Evolutionary conservation across 2,888 invertebrate genomes (phyloP).

Genomic region (Diploptera punctata): DNA sequence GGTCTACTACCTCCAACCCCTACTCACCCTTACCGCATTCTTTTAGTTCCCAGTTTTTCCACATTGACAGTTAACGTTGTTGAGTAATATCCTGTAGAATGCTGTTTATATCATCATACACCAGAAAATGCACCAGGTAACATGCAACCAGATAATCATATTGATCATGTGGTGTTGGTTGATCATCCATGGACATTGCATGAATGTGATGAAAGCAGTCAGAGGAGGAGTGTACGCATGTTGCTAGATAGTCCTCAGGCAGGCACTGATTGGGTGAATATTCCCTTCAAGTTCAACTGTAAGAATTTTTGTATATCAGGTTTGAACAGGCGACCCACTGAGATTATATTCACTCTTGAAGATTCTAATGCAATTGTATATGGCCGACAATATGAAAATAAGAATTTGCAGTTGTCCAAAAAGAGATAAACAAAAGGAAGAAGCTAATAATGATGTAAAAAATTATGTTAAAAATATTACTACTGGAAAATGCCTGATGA

Average conservation of each 20-base stretch:
- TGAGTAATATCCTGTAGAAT: too few relatives aligned
- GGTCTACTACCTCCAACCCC: too few relatives aligned
- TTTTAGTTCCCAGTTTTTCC: too few relatives aligned
- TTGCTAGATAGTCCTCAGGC: neutral
- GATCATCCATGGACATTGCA: neutral
- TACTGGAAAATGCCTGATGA: too few relatives aligned
- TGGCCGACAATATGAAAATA: constrained; percentile 4
- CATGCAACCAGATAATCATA: too few relatives aligned
- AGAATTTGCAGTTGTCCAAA: constrained; percentile 31
- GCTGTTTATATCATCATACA: too few relatives aligned
- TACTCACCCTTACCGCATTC: too few relatives aligned
- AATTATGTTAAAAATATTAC: too few relatives aligned
- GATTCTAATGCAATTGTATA: neutral
- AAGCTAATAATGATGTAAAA: too few relatives aligned
- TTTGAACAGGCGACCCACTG: neutral
- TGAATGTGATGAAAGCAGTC: neutral
- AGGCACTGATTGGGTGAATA: neutral
- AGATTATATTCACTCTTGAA: constrained; percentile 1
- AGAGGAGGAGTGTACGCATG: neutral
- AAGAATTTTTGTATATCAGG: neutral
- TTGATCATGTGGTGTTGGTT: neutral
- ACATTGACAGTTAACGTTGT: too few relatives aligned
- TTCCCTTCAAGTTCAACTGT: neutral
- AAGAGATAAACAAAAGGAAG: constrained; percentile 21
- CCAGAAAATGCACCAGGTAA: too few relatives aligned